phyloP scores from a whole-genome alignment of 2,797 vertebrate genomes.

The Acrossocheilus fasciatus region DNA sequence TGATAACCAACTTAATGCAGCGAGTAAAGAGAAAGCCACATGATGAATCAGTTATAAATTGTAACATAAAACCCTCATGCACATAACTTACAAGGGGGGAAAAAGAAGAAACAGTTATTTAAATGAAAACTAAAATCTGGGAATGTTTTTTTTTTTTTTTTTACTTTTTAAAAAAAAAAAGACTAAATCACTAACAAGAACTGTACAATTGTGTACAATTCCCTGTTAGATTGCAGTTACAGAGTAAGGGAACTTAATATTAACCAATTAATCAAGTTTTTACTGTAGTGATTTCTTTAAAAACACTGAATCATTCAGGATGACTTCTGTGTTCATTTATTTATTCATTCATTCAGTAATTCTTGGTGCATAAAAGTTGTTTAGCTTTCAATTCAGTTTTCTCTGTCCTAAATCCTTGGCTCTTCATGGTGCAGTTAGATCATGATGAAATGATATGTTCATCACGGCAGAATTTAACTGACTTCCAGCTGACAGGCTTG shows the following conservation, averaged over 20 bases:
- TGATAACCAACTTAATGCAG: neutral
- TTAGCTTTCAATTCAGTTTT: neutral
- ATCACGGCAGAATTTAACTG: neutral
- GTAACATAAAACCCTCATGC: neutral
- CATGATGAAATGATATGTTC: neutral
- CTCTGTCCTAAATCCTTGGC: neutral
- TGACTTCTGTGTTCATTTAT: neutral
- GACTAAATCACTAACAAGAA: neutral
- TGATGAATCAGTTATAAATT: neutral
- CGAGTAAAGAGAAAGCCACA: neutral
- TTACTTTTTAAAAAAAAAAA: too few relatives aligned
- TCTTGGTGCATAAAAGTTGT: neutral
- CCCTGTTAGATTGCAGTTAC: neutral
- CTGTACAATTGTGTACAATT: neutral
- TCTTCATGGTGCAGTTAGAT: neutral
- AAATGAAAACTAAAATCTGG: neutral
- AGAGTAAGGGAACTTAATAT: neutral
- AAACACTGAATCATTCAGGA: neutral
- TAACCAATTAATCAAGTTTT: neutral
- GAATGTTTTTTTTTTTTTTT: too few relatives aligned
- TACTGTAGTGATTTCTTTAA: neutral
- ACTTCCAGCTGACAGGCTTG: neutral
- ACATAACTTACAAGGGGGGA: neutral
- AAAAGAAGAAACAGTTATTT: neutral
- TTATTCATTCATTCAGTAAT: neutral